phyloP scores from a whole-genome alignment of 2,888 invertebrate species.

The Coenonympha glycerion region DNA sequence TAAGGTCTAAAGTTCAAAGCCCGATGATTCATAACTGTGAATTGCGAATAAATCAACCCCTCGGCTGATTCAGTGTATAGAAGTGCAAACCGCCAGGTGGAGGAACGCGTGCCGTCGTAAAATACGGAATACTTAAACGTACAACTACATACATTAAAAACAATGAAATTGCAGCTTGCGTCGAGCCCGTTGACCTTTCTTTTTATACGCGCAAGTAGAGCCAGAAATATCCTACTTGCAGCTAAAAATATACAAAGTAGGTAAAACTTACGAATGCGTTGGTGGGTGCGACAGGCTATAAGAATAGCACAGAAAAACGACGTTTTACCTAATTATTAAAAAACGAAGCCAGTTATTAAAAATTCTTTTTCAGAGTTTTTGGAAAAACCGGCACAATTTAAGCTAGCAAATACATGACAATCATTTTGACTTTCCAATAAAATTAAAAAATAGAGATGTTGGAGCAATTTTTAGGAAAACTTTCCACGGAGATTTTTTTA shows the following conservation, averaged over 20 bases:
- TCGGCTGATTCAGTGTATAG: slow-evolving; percentile 4
- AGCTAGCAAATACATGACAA: too few relatives aligned
- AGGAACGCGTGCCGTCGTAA: slow-evolving; percentile 24
- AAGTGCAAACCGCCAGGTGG: slow-evolving; percentile 19
- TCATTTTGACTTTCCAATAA: too few relatives aligned
- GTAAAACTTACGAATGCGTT: too few relatives aligned
- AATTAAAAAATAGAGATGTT: too few relatives aligned
- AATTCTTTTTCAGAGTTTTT: too few relatives aligned
- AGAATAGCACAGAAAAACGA: too few relatives aligned
- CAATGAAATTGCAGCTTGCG: slow-evolving; percentile 28
- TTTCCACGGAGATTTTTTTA: too few relatives aligned
- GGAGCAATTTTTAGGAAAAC: too few relatives aligned
- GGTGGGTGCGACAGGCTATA: too few relatives aligned
- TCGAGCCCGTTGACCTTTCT: slow-evolving; percentile 25
- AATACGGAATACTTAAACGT: slow-evolving; percentile 22
- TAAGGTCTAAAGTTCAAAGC: slow-evolving; percentile 1
- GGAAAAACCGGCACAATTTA: too few relatives aligned
- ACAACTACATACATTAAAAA: slow-evolving; percentile 23
- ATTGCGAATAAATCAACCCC: slow-evolving; percentile 13
- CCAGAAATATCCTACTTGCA: neutral
- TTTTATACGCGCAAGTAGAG: slow-evolving; percentile 23
- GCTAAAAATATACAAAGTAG: neutral
- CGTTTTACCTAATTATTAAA: too few relatives aligned
- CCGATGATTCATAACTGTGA: slow-evolving; percentile 6
- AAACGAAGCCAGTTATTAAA: too few relatives aligned